Base-by-base conservation (phyloP, 2,797 vertebrate species). In the Pagetopsis macropterus region DNA sequence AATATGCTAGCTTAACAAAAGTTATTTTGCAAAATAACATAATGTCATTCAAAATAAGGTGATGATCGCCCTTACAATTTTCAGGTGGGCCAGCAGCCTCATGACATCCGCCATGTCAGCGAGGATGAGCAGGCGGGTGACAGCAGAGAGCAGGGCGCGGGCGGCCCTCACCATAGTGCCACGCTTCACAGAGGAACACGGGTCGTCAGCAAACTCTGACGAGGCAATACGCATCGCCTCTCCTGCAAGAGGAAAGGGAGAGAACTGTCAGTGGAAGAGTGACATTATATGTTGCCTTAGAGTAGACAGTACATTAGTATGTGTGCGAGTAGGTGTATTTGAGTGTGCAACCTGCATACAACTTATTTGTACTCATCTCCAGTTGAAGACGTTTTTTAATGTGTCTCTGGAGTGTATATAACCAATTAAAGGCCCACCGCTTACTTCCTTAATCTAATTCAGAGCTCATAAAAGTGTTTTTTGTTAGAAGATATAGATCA, bases 71-170 rank as follows among this genome's bases (percentile, higher is more conserved):
- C 98, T 74, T 95, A 99, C 98, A 43, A 99, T 98, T 94, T 98
- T 99, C 75, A 99, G 96, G 79, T 99, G 98, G 10, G 96, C 95
- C 52, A 99, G 94, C 61, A 99, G 97, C 87, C 98, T 95, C 98
- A 99, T 99, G 93, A 99, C 98, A 0, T 99, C 98, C 0, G 98
- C 98, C 98, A 99, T 99, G 84, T 99, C 98, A 0, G 98, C 98
- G 58, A 99, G 92, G 93, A 99, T 99, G 90, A 99, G 97, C 54
- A 99, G 91, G 60, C 98, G 97, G 0, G 98, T 99, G 78, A 99
- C 98, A 0, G 97, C 98, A 0, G 98, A 99, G 0, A 99, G 96
- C 79, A 99, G 91, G 44, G 98, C 97, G 0, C 98, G 95, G 9
- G 98, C 98, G 0, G 98, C 98, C 58, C 98, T 95, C 82, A 99